Conservation (phyloP, 2,113 vertebrate genomes). For the Coryphaenoides rupestris region DNA sequence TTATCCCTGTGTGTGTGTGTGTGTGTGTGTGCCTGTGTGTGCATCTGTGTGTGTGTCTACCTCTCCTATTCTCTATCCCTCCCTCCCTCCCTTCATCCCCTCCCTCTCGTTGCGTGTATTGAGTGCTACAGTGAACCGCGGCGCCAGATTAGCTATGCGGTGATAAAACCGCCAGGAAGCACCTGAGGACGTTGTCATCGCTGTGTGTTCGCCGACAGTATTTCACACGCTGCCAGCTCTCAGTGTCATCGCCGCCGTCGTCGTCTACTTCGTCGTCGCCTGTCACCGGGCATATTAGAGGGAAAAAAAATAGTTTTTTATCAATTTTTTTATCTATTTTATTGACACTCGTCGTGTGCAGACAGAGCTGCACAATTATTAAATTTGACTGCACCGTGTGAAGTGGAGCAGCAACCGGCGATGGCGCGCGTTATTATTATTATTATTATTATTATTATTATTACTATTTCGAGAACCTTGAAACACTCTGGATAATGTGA, state of each 20-base stretch:
- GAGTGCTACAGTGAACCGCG: too few relatives aligned
- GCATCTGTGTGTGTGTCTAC: conserved; percentile 12
- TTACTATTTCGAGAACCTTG: conserved; percentile 45
- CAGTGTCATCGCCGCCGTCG: too few relatives aligned
- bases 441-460: too few relatives aligned
- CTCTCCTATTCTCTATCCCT: conserved; percentile 15
- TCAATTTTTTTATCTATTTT: conserved; percentile 11
- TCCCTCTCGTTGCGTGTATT: too few relatives aligned
- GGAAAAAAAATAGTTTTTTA: neutral
- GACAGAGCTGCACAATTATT: conserved; percentile 19
- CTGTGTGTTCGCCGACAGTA: conserved; percentile 33
- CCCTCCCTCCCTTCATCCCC: conserved; percentile 1
- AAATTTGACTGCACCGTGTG: conserved; percentile 12
- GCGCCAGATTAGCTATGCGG: too few relatives aligned
- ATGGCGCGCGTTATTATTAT: too few relatives aligned
- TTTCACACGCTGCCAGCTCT: conserved; percentile 47
- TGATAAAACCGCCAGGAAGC: too few relatives aligned
- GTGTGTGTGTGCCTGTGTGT: conserved; percentile 19
- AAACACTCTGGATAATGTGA: conserved; percentile 63
- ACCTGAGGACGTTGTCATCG: too few relatives aligned
- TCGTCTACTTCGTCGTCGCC: conserved; percentile 49
- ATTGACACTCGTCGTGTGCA: conserved; percentile 24
- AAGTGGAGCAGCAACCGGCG: conserved; percentile 12
- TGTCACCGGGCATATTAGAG: conserved; percentile 47
- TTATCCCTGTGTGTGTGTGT: too few relatives aligned